phyloP scores from a whole-genome alignment of 2,113 vertebrate species.

The Bombycilla garrulus region DNA sequence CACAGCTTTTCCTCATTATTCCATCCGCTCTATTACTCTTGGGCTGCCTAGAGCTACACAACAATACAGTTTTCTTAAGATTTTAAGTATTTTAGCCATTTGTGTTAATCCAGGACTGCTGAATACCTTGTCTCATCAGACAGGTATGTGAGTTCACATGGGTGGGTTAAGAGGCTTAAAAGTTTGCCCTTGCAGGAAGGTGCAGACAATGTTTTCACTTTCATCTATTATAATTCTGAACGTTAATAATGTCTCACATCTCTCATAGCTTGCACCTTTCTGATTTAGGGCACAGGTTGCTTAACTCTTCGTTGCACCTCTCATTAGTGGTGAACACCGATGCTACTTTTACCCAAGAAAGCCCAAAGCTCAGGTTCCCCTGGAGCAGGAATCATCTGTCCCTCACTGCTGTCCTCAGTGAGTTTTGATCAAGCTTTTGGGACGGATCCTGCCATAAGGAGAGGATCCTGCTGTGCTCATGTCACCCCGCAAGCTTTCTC shows the following conservation, averaged over 20 bases:
- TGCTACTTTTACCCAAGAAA: neutral
- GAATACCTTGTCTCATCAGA: neutral
- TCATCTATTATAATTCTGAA: neutral
- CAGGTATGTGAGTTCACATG: rapidly evolving
- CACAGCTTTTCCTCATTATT: neutral
- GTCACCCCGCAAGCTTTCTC: neutral
- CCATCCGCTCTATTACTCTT: neutral
- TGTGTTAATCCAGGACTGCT: neutral
- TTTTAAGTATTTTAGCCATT: neutral
- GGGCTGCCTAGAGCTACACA: neutral
- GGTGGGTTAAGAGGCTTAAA: neutral
- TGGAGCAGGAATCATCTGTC: neutral
- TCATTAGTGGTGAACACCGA: neutral
- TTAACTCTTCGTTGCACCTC: neutral
- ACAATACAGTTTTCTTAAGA: neutral
- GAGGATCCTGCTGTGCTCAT: neutral
- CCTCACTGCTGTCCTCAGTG: neutral
- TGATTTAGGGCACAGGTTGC: neutral
- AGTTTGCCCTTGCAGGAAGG: neutral
- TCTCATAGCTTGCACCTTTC: neutral
- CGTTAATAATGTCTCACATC: neutral
- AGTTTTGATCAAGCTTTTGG: neutral
- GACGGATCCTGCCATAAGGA: neutral
- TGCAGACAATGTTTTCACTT: neutral
- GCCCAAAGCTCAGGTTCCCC: neutral